Percentiles rank a stretch among this genome's conserved stretches.
Evolutionary conservation across 1,140 invertebrate genomes (phyloP).

Genomic region (Episyrphus balteatus): DNA sequence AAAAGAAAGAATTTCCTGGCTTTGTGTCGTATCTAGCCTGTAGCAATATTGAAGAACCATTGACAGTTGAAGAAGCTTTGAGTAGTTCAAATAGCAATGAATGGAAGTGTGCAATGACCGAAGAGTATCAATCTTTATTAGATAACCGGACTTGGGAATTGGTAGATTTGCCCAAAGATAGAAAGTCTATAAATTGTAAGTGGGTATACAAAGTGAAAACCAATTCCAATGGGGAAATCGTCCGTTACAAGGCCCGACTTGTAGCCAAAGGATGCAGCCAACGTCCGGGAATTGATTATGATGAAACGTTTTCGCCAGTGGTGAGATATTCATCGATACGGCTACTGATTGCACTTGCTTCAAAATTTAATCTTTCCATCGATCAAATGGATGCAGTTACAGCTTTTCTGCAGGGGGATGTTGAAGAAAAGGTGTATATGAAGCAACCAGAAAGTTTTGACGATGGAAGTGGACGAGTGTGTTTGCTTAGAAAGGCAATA

Average conservation of each 20-base stretch:
- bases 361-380: conserved; percentile 15
- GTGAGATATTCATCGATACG: conserved; percentile 19
- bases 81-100: too few relatives aligned
- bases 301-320: conserved; percentile 27
- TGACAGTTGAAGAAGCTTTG: too few relatives aligned
- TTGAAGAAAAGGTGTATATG: conserved; percentile 34
- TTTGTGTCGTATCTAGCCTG: too few relatives aligned
- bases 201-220: conserved; percentile 29
- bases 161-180: conserved; percentile 15
- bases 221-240: conserved; percentile 8
- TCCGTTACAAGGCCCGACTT: conserved; percentile 37
- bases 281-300: conserved; percentile 27
- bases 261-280: conserved; percentile 36
- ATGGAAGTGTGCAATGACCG: too few relatives aligned
- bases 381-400: conserved; percentile 27
- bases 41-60: too few relatives aligned
- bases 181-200: conserved; percentile 12
- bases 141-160: conserved; percentile 24
- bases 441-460: conserved; percentile 27
- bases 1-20: too few relatives aligned
- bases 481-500: too few relatives aligned
- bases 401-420: conserved; percentile 32
- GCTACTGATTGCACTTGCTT: conserved; percentile 21
- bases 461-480: too few relatives aligned
- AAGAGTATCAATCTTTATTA: conserved; percentile 21